Evolutionary conservation across 2,797 vertebrate genomes (phyloP).

Genomic region (Phyllotis vaccarum): DNA sequence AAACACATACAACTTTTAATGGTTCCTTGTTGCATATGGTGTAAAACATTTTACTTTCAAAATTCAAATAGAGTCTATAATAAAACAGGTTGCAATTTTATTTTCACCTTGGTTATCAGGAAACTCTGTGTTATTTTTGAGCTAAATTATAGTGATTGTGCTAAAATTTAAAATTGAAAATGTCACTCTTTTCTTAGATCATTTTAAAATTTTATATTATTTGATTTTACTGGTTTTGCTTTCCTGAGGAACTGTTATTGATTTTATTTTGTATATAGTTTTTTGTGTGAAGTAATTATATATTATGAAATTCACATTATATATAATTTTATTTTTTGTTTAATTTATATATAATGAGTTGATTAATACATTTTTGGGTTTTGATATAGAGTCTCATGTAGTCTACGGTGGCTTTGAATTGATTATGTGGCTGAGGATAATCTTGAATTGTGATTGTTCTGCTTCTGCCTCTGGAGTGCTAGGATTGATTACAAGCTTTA

Average conservation of each 20-base stretch:
- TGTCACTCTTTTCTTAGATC: neutral
- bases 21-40: neutral
- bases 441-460: neutral
- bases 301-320: neutral
- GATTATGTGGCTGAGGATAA: neutral
- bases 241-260: neutral
- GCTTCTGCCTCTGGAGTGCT: neutral
- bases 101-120: neutral
- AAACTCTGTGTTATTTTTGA: neutral
- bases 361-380: neutral
- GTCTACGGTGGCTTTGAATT: neutral
- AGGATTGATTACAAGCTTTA: neutral
- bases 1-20: neutral
- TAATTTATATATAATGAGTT: neutral
- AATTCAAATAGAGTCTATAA: neutral
- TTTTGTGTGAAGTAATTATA: neutral
- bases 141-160: neutral
- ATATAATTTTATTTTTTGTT: neutral
- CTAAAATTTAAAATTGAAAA: conserved; percentile 13
- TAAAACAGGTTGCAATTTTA: neutral
- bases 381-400: neutral
- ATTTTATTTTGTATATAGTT: neutral
- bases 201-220: neutral
- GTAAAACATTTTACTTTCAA: conserved; percentile 4
- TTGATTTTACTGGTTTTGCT: neutral